Evolutionary conservation across 2,888 invertebrate genomes (phyloP).

Genomic region (Xestia sexstrigata): DNA sequence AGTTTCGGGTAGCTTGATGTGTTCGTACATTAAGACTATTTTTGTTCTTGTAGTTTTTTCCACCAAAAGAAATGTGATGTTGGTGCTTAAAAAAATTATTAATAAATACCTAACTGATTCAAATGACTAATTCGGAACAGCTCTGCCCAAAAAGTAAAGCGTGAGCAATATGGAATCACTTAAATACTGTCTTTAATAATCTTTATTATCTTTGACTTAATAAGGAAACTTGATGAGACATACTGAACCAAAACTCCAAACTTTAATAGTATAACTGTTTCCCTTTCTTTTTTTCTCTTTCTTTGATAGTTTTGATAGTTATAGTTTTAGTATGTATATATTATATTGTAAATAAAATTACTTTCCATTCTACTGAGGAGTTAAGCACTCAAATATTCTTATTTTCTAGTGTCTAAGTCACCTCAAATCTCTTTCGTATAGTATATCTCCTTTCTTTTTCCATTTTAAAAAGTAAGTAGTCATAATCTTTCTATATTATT

Average conservation of each 20-base stretch:
- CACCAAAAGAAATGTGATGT: too few species aligned
- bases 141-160: background rate
- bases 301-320: too few species aligned
- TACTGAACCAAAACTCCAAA: background rate
- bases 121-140: constrained; percentile 11
- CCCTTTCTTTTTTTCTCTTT: too few species aligned
- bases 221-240: constrained; percentile 8
- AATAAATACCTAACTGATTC: background rate
- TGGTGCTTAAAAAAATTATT: too few species aligned
- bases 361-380: too few species aligned
- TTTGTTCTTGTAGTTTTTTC: background rate
- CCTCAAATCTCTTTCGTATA: too few species aligned
- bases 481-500: background rate
- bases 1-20: too few species aligned
- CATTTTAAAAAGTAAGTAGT: background rate
- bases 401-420: background rate
- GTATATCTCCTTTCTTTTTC: background rate
- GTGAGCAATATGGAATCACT: constrained; percentile 8
- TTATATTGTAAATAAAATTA: too few species aligned
- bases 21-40: too few species aligned
- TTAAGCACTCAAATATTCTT: background rate
- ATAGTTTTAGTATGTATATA: too few species aligned
- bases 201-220: background rate
- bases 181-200: constrained; percentile 7
- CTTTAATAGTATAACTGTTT: background rate